phyloP scores from a whole-genome alignment of 1,140 invertebrate species.

The Drosophila trapezifrons region DNA sequence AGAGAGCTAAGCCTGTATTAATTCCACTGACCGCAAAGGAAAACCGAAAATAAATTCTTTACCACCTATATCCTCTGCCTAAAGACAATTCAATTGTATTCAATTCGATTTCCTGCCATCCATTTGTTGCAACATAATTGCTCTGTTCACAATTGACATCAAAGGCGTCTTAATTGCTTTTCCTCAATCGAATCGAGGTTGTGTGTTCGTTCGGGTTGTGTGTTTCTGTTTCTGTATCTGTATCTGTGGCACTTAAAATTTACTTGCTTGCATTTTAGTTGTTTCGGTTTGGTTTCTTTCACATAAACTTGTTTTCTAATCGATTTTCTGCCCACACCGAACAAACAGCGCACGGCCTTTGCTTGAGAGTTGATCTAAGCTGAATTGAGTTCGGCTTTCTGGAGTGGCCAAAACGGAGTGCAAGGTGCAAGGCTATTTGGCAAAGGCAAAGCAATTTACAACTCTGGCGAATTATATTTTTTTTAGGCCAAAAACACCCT shows the following conservation, averaged over 20 bases:
- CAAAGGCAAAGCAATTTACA: slow-evolving; percentile 33
- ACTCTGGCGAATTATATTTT: slow-evolving; percentile 8
- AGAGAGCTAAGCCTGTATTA: slow-evolving; percentile 41
- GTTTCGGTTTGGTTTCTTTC: slow-evolving; percentile 45
- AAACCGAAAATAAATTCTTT: slow-evolving; percentile 20
- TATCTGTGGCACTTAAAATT: slow-evolving; percentile 57
- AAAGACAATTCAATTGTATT: slow-evolving; percentile 48
- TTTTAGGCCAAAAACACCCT: slow-evolving; percentile 33
- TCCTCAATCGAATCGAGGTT: slow-evolving; percentile 26
- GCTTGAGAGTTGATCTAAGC: slow-evolving; percentile 44
- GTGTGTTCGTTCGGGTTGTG: slow-evolving; percentile 17
- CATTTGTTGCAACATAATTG: slow-evolving; percentile 33
- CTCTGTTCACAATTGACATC: slow-evolving; percentile 44
- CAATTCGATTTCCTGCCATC: slow-evolving; percentile 46
- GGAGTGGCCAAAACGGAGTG: slow-evolving; percentile 56
- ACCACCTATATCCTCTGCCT: slow-evolving; percentile 32
- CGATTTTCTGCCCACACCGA: slow-evolving; percentile 74
- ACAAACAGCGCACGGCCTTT: slow-evolving; percentile 79
- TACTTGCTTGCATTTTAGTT: slow-evolving; percentile 57
- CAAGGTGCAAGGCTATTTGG: slow-evolving; percentile 24
- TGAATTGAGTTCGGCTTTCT: slow-evolving; percentile 28
- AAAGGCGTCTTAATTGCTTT: slow-evolving; percentile 50
- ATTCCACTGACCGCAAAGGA: slow-evolving; percentile 19
- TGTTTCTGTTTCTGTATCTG: slow-evolving; percentile 22
- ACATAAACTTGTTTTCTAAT: slow-evolving; percentile 37